Evolutionary conservation across 2,797 vertebrate genomes (phyloP).

Genomic region (Amblyopsis hoosieri): DNA sequence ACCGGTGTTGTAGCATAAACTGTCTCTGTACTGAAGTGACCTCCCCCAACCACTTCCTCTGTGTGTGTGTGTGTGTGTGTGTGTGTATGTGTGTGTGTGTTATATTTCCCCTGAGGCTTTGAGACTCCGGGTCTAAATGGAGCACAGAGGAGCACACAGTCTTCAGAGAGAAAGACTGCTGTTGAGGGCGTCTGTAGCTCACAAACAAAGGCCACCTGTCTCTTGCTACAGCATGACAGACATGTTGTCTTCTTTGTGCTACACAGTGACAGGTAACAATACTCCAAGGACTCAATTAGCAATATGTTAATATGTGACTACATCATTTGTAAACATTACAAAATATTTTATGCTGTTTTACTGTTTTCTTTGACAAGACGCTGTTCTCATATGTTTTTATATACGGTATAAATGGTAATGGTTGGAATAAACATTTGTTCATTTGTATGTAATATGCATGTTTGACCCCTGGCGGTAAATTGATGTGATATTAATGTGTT

Average conservation of each 20-base stretch:
- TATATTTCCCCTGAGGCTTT: conserved; percentile 68
- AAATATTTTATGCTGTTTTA: background rate
- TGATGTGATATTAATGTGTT: conserved; percentile 12
- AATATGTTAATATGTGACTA: conserved; percentile 52
- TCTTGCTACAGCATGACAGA: conserved; percentile 48
- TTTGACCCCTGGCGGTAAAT: conserved; percentile 4
- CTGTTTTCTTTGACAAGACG: too few relatives aligned
- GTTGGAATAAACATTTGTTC: conserved; percentile 15
- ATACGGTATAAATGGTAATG: background rate
- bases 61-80: conserved; percentile 42
- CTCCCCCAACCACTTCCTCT: conserved; percentile 78
- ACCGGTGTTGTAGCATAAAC: conserved; percentile 70
- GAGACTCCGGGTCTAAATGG: conserved; percentile 72
- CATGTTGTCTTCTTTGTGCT: conserved; percentile 36
- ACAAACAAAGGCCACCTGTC: conserved; percentile 72
- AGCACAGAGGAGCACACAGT: conserved; percentile 66
- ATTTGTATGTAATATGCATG: conserved; percentile 2
- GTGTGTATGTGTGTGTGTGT: conserved; percentile 49
- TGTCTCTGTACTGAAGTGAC: conserved; percentile 70
- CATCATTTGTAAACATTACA: conserved; percentile 50
- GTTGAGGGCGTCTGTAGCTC: conserved; percentile 52
- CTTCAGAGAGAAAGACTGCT: conserved; percentile 66
- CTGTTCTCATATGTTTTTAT: too few relatives aligned
- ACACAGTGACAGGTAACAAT: conserved; percentile 36
- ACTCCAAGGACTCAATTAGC: conserved; percentile 64